Evolutionary conservation across 2,888 invertebrate species (phyloP), one percentile per base, ranked within the genome.

Genomic region (Flexamia atlantica): DNA sequence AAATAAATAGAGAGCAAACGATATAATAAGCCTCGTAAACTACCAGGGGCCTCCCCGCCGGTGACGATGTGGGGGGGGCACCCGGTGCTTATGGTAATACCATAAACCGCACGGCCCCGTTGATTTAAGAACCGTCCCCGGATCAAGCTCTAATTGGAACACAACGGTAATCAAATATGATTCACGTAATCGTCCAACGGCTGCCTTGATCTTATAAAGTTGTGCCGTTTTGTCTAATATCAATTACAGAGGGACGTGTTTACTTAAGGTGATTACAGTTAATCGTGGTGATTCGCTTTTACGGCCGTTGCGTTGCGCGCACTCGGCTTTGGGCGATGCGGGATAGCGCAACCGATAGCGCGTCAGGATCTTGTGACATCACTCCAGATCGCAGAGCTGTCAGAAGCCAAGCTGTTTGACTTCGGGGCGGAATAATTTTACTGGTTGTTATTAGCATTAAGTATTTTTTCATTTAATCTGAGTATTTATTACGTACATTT

Each of bases 161-260:
- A 40, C 9, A 76, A 76, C 74, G 42, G 50, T 46, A 76, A 76
- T 76, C 74, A 76, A 76, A 76, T 76, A 76, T 76, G 74, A 76
- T 76, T 46, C 74, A 76, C 25, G 40, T 76, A 46, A 76, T 46
- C 28, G 40, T 76, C 10, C 25, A 20, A 70, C 70, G 36, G 70
- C 40, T 70, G 42, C 74, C 74, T 76, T 76, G 74, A 76, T 76
- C 74, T 70, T 76, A 76, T 76, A 76, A 70, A 76, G 74, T 76
- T 76, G 46, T 46, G 23, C 28, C 36, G 70, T 70, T 70, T 70
- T 70, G 40, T 76, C 12, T 46, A 76, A 76, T 76, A 76, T 76
- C 74, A 76, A 46, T 76, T 76, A 76, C 46, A 76, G 46, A 50
- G 46, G 46, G 46, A 46, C 46, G 74, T 76, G 74, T 76, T 76